Conservation (phyloP, 2,888 invertebrate species). For the Belgica antarctica region DNA sequence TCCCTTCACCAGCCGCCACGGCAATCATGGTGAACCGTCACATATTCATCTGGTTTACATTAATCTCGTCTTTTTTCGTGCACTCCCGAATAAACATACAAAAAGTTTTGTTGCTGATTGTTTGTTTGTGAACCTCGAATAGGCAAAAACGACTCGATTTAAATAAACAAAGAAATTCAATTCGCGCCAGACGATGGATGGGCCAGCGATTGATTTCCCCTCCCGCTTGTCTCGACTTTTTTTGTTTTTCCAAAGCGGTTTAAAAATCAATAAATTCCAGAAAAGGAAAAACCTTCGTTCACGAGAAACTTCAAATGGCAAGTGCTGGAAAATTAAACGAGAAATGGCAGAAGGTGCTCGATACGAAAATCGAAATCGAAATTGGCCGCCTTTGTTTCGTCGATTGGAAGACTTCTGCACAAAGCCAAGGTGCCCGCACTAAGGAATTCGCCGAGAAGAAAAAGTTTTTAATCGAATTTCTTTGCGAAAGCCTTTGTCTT, state of each 20-base stretch:
- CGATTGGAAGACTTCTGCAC: no score
- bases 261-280: slow-evolving; percentile 12
- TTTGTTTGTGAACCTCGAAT: slow-evolving; percentile 1
- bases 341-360: neutral
- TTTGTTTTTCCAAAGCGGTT: neutral
- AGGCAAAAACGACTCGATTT: neutral
- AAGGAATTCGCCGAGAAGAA: no score
- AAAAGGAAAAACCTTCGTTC: neutral
- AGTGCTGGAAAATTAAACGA: neutral
- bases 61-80: neutral
- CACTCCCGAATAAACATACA: neutral
- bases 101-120: slow-evolving; percentile 11
- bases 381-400: neutral
- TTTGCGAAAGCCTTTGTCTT: no score
- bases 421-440: no score
- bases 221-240: neutral
- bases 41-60: slow-evolving; percentile 18
- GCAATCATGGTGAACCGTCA: neutral
- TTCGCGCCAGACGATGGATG: slow-evolving; percentile 14
- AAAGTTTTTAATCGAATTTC: no score
- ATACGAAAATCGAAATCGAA: neutral
- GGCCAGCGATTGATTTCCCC: neutral
- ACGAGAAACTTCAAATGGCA: neutral
- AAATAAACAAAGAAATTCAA: slow-evolving; percentile 14
- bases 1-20: neutral